phyloP scores from a whole-genome alignment of 2,113 vertebrate genomes.

The Xenus cinereus region DNA sequence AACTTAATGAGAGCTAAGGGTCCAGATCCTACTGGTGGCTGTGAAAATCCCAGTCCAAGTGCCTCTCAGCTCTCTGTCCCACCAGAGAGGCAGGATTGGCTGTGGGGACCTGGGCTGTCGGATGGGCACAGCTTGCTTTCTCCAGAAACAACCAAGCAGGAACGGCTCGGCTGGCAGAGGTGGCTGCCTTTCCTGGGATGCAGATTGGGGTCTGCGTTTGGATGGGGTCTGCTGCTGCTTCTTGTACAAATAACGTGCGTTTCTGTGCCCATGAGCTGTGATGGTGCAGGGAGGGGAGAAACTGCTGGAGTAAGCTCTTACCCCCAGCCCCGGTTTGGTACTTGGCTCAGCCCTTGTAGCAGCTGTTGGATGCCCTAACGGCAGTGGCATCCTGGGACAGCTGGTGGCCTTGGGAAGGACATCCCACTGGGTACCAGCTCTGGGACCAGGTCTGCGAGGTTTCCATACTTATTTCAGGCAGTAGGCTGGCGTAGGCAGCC shows the following conservation, averaged over 20 bases:
- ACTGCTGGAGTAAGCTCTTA: neutral
- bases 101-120: neutral
- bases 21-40: neutral
- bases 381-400: neutral
- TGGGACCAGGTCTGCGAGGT: neutral
- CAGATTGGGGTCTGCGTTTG: neutral
- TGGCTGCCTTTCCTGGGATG: neutral
- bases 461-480: neutral
- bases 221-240: neutral
- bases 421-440: neutral
- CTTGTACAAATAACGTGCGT: fast-evolving
- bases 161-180: fast-evolving
- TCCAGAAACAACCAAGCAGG: fast-evolving
- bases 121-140: fast-evolving
- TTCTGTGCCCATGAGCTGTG: fast-evolving
- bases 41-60: neutral
- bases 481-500: neutral
- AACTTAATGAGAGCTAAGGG: neutral
- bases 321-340: fast-evolving
- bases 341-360: neutral
- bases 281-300: neutral
- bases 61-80: neutral
- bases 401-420: neutral
- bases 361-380: neutral
- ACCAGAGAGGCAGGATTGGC: neutral